Conservation (phyloP, 2,888 invertebrate genomes). For the Sussaba pulchella region DNA sequence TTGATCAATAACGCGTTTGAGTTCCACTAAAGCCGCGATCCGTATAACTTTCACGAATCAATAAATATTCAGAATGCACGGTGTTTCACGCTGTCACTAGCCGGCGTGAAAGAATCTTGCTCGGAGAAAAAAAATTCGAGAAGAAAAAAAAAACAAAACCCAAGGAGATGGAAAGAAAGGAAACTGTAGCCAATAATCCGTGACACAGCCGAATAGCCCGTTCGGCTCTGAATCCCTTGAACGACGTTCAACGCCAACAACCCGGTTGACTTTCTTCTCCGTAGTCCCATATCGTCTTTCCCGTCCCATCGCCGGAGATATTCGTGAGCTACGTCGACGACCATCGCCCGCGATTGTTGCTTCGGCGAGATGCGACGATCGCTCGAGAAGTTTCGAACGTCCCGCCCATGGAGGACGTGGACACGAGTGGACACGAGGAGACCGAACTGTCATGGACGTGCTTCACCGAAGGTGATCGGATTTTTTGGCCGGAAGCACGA, state of each 20-base stretch:
- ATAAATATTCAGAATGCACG: conserved; percentile 4
- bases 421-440: too few species aligned
- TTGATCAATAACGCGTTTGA: neutral
- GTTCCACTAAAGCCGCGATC: neutral
- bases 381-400: conserved; percentile 2
- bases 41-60: conserved; percentile 7
- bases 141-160: conserved; percentile 53
- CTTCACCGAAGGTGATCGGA: too few species aligned
- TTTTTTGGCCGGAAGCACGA: too few species aligned
- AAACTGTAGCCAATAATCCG: conserved; percentile 77
- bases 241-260: conserved; percentile 63
- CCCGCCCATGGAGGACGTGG: too few species aligned
- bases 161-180: conserved; percentile 61
- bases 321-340: conserved; percentile 17
- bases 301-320: conserved; percentile 17
- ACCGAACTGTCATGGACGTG: too few species aligned
- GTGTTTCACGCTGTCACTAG: conserved; percentile 36
- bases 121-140: conserved; percentile 12
- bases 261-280: conserved; percentile 67
- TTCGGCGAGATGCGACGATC: too few species aligned
- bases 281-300: conserved; percentile 5
- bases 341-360: too few species aligned
- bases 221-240: conserved; percentile 81
- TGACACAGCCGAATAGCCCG: conserved; percentile 71
- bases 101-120: conserved; percentile 17